Conservation (phyloP, 2,888 invertebrate genomes). For the Ormyrus thymus region DNA sequence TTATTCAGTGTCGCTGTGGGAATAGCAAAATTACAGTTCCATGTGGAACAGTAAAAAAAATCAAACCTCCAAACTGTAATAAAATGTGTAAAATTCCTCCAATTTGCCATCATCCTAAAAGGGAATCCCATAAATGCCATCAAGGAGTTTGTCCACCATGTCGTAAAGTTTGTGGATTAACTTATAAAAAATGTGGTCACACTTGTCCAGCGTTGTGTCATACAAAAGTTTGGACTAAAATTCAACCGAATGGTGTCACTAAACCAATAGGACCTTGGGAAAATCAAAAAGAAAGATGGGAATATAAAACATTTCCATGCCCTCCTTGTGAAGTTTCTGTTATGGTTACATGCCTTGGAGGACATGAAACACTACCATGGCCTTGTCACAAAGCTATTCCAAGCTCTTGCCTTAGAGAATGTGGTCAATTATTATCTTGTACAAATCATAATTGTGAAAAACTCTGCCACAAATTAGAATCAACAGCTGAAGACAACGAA, state of each 20-base stretch:
- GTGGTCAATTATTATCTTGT: slow-evolving; percentile 84
- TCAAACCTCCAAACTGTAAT: slow-evolving; percentile 87
- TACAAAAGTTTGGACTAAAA: slow-evolving; percentile 82
- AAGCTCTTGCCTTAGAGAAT: slow-evolving; percentile 86
- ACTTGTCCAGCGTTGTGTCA: slow-evolving; percentile 86
- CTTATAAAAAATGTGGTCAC: slow-evolving; percentile 80
- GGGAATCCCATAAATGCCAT: slow-evolving; percentile 87
- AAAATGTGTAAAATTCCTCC: slow-evolving; percentile 85
- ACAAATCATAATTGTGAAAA: slow-evolving; percentile 85
- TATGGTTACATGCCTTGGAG: slow-evolving; percentile 83
- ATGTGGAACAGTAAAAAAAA: slow-evolving; percentile 87
- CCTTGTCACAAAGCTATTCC: slow-evolving; percentile 83
- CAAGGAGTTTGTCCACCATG: slow-evolving; percentile 91
- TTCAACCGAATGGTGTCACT: slow-evolving; percentile 76
- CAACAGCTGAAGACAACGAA: slow-evolving; percentile 61
- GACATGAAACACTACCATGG: slow-evolving; percentile 82
- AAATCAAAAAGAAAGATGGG: slow-evolving; percentile 65
- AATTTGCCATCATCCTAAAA: slow-evolving; percentile 87
- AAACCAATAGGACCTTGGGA: slow-evolving; percentile 84
- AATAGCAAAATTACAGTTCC: slow-evolving; percentile 86
- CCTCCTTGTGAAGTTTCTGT: slow-evolving; percentile 84
- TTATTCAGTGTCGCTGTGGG: slow-evolving; percentile 87
- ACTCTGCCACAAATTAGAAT: slow-evolving; percentile 83
- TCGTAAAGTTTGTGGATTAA: slow-evolving; percentile 83
- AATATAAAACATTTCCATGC: slow-evolving; percentile 80